Evolutionary conservation across 2,113 vertebrate genomes (phyloP), one percentile per base, ranked within the genome.

Genomic region (Channa argus): DNA sequence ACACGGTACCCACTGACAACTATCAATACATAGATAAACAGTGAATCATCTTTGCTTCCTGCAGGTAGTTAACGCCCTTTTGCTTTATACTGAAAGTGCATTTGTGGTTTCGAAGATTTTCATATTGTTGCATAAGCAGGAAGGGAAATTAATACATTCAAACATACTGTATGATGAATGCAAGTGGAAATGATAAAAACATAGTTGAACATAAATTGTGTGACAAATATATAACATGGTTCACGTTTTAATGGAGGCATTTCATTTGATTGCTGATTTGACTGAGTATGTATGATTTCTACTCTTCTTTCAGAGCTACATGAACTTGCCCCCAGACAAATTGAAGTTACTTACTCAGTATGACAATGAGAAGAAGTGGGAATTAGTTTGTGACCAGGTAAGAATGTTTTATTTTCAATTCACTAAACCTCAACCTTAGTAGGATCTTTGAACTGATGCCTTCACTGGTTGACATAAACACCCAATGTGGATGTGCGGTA

Each of bases 311-410:
- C 92, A 99, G 98, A 96, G 95, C 87, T 91, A 95, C 78, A 99
- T 98, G 97, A 99, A 99, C 92, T 88, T 99, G 82, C 98, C 98
- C 5, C 97, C 97, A 0, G 98, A 99, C 69, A 99, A 99, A 92
- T 94, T 97, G 86, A 91, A 95, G 86, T 93, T 99, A 46, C 88
- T 99, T 54, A 96, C 92, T 84, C 96, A 97, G 74, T 99, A 98
- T 0, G 97, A 99, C 91, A 96, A 95, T 0, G 97, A 99, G 53
- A 99, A 99, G 94, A 99, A 99, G 77, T 99, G 97, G 97, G 97
- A 99, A 83, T 92, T 99, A 75, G 93, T 99, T 83, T 99, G 97
- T 58, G 96, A 98, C 90, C 96, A 97, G 95, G 96, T 97, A 84
- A 24, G 24, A 24, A 24, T 24, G 24, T 24, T 24, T 24, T 24